Conservation (phyloP, 2,888 invertebrate genomes). For the Drosophila aldrichi region DNA sequence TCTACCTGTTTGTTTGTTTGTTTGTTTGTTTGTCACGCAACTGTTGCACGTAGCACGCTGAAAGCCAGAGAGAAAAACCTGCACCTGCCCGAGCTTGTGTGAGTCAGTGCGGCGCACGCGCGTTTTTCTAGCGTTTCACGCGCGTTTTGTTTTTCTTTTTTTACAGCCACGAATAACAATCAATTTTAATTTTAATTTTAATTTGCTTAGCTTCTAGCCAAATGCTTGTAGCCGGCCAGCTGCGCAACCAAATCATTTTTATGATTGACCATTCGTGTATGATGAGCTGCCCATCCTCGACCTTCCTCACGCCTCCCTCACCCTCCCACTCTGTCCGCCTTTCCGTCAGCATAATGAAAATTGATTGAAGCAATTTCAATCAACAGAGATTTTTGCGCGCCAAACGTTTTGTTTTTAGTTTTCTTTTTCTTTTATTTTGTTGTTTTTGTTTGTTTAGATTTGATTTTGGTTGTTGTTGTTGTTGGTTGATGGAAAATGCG, state of each 20-base stretch:
- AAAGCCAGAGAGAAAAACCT: slow-evolving; percentile 10
- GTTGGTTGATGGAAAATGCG: slow-evolving; percentile 55
- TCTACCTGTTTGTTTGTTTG: slow-evolving; percentile 42
- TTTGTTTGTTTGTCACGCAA: slow-evolving; percentile 48
- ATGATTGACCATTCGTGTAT: slow-evolving; percentile 28
- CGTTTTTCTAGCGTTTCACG: slow-evolving; percentile 40
- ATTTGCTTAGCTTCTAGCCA: slow-evolving; percentile 55
- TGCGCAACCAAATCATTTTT: slow-evolving; percentile 27
- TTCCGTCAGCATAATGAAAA: slow-evolving; percentile 61
- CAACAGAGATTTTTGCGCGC: slow-evolving; percentile 43
- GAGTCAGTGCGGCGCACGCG: slow-evolving; percentile 47
- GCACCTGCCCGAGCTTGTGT: slow-evolving; percentile 9
- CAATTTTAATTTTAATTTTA: slow-evolving; percentile 64
- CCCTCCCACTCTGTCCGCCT: not conserved
- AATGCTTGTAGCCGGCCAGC: slow-evolving; percentile 22
- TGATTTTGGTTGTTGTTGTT: slow-evolving; percentile 16
- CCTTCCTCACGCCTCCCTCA: not conserved
- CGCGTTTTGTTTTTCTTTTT: slow-evolving; percentile 59
- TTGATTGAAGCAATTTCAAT: slow-evolving; percentile 68
- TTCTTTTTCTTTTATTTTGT: slow-evolving; percentile 56
- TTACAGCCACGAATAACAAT: slow-evolving; percentile 71
- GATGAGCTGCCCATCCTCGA: slow-evolving; percentile 10
- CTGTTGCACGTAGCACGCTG: slow-evolving; percentile 57
- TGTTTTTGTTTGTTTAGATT: slow-evolving; percentile 65
- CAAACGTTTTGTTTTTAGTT: slow-evolving; percentile 34